Percentiles rank a stretch among this genome's conserved stretches.
These are phyloP conservation scores for Pogonophryne albipinna DNA, from an alignment of 2,797 vertebrate genomes.

Conservation along the genomic window DNA sequence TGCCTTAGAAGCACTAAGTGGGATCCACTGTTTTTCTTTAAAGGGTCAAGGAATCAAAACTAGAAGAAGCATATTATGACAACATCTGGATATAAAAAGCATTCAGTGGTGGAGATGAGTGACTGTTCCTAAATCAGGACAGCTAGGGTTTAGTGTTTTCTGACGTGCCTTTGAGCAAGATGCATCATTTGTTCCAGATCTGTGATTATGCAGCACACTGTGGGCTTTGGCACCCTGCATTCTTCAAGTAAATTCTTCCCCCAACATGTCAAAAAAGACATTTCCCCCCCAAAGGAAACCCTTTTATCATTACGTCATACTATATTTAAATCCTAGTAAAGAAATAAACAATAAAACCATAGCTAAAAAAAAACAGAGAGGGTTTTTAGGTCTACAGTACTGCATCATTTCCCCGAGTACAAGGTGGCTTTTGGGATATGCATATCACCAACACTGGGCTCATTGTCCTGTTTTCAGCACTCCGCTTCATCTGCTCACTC, in stretches of 20 bases:
- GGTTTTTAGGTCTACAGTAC: slow-evolving; percentile 14
- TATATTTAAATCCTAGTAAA: not conserved
- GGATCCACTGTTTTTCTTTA: slow-evolving; percentile 1
- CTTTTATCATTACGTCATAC: not conserved
- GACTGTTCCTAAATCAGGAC: not conserved
- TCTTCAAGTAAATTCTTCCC: not conserved
- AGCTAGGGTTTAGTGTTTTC: slow-evolving; percentile 15
- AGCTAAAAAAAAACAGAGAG: not conserved
- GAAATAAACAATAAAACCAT: not conserved
- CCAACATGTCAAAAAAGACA: not conserved
- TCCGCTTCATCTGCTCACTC: slow-evolving; percentile 70
- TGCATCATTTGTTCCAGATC: slow-evolving; percentile 16
- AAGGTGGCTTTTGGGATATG: slow-evolving; percentile 55
- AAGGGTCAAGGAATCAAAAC: not conserved
- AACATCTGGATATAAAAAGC: slow-evolving; percentile 6
- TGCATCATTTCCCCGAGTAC: slow-evolving; percentile 50
- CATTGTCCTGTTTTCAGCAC: slow-evolving; percentile 64
- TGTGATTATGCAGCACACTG: slow-evolving; percentile 22
- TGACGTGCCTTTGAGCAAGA: slow-evolving; percentile 30
- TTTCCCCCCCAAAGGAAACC: not conserved
- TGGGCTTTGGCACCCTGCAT: not conserved
- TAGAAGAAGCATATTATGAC: not conserved
- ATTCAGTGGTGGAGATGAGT: not conserved
- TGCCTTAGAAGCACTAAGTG: not conserved
- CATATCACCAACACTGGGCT: slow-evolving; percentile 62